Base-by-base conservation (phyloP, 2,888 invertebrate species). In the Campoplex capitator region DNA sequence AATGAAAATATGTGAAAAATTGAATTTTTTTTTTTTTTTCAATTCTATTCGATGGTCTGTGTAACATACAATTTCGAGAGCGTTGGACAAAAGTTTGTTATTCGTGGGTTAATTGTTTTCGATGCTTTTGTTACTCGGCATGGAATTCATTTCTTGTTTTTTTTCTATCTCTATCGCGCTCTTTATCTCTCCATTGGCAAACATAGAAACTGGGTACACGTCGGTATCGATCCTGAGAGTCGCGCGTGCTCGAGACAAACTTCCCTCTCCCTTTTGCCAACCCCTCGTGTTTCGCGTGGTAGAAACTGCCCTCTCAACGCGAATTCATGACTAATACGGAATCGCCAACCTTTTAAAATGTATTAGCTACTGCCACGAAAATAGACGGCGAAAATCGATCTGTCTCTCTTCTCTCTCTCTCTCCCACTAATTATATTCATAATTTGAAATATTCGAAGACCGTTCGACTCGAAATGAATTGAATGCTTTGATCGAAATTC, bases 231-330 rank as follows among this genome's bases (percentile, higher is more conserved):
- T 93, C 90, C 89, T 58, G 42, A 68, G 48, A 84, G 85, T 86
- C 87, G 93, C 93, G 93, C 93, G 90, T 93, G 93, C 92, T 90
- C 92, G 85, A 90, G 85, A 89, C 85, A 67, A 62, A 58, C 65
- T 65, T 77, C 73, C 38, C 84, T 73, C 78, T 68, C 85, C 54
- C 75, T 78, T 80, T 79, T 73, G 70, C 68, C 71, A 62, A 83
- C 74, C 82, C 88, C 83, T 75, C 76, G 83, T 71, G 73, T 84
- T 83, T 87, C 65, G 74, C 83, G 65, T 65, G 80, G 58, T 77
- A 81, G 83, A 68, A 82, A 82, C 84, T 70, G 58, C 75, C 74
- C 86, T 70, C 77, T 68, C 74, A 23, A 54, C 84, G 73, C 58
- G 77, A 83, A 89, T 90, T 88, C 83, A 89, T 89, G 89, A 90